Conservation (phyloP, 2,113 vertebrate genomes). For the Lagenorhynchus albirostris region DNA sequence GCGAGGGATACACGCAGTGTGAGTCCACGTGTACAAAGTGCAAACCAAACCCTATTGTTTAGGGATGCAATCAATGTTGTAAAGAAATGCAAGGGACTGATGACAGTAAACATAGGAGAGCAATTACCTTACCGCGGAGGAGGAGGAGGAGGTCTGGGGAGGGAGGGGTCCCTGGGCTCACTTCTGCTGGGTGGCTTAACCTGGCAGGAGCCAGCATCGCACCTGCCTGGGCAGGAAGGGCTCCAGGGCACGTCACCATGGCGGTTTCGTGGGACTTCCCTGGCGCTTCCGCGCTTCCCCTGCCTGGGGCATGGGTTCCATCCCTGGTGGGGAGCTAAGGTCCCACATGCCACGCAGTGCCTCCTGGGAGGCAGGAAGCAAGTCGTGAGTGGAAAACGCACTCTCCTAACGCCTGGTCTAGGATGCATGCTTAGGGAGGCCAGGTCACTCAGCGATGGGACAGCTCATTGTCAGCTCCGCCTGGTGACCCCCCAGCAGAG, state of each 20-base stretch:
- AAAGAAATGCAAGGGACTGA: neutral
- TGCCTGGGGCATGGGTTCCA: no score
- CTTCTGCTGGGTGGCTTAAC: neutral
- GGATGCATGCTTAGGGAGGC: neutral
- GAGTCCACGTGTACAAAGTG: no score
- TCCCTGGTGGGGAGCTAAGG: no score
- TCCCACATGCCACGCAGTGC: no score
- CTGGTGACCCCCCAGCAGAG: rapidly evolving
- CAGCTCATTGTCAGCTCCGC: rapidly evolving
- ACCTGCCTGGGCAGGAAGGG: neutral
- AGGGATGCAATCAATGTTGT: rapidly evolving
- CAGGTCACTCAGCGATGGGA: rapidly evolving
- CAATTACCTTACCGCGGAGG: no score
- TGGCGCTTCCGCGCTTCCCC: no score
- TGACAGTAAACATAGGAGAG: neutral
- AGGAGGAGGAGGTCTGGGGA: neutral
- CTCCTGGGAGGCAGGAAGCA: no score
- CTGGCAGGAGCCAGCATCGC: rapidly evolving
- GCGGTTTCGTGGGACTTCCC: no score
- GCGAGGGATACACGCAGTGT: rapidly evolving
- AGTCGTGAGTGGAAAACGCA: no score
- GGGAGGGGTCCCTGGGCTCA: rapidly evolving
- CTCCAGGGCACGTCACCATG: neutral
- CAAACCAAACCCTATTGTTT: neutral
- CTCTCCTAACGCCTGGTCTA: neutral